Base-by-base conservation (phyloP, 2,888 invertebrate species). In the Xestia xanthographa region DNA sequence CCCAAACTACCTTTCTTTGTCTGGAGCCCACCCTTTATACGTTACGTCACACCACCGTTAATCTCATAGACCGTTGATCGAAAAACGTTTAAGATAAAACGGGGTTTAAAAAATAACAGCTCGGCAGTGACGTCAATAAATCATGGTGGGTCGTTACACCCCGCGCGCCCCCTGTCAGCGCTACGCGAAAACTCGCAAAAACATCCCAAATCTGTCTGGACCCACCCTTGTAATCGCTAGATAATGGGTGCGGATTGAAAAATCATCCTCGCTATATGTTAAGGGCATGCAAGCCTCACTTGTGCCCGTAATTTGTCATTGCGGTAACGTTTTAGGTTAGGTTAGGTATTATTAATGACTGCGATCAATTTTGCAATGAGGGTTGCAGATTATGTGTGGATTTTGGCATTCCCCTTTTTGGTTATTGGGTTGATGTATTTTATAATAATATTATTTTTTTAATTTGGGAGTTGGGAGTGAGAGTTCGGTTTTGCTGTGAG, bases 211-310 rank as follows among this genome's bases (percentile, higher is more conserved):
- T 93, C 93, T 93, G 94, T 95, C 95, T 93, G 93, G 94, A 92
- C 92, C 94, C 94, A 94, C 95, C 96, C 95, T 94, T 94, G 95
- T 95, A 95, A 96, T 96, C 95, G 94, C 92, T 93, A 94, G 95
- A 95, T 95, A 95, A 95, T 95, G 95, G 94, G 90, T 87, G 90
- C 89, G 93, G 94, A 95, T 95, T 95, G 95, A 96, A 95, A 96
- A 95, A 95, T 95, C 94, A 95, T 95, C 94, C 93, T 91, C 88
- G 90, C 90, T 93, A 91, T 93, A 91, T 92, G 91, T 93, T 91
- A 92, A 91, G 92, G 92, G 92, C 89, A 91, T 88, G 87, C 88
- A 88, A 87, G 87, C 84, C 88, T 88, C 88, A 81, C 85, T 86
- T 88, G 87, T 82, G 75, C 67, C 79, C 85, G 85, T 91, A 86